Evolutionary conservation across 2,797 vertebrate species (phyloP).

Genomic region (Nyctalus aviator): DNA sequence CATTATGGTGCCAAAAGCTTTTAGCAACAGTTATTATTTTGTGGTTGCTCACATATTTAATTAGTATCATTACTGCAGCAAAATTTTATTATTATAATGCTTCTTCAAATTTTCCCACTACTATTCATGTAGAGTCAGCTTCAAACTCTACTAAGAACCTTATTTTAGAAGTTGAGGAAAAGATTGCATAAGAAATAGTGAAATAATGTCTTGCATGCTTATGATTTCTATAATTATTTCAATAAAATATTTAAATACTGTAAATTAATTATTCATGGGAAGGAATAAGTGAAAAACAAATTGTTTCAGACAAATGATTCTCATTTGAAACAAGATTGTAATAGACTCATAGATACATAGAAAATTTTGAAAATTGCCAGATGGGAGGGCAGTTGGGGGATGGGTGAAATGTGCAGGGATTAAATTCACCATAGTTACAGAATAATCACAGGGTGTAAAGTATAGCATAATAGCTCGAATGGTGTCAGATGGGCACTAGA

Average conservation of each 20-base stretch:
- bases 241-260: not conserved
- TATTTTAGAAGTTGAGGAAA: slow-evolving; percentile 11
- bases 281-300: not conserved
- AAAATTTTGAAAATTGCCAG: not conserved
- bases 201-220: not conserved
- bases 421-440: not conserved
- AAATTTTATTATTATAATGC: not conserved
- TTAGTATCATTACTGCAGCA: not conserved
- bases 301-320: not conserved
- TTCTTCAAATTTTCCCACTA: not conserved
- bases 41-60: not conserved
- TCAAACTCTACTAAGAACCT: not conserved
- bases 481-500: not conserved
- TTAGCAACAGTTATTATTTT: slow-evolving; percentile 11
- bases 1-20: not conserved
- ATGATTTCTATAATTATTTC: slow-evolving; percentile 18
- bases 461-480: not conserved
- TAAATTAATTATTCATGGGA: not conserved
- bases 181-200: slow-evolving; percentile 6
- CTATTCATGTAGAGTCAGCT: not conserved
- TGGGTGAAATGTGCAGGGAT: not conserved
- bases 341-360: not conserved
- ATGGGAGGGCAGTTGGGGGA: not conserved
- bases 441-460: not conserved
- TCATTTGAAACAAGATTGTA: not conserved